phyloP scores from a whole-genome alignment of 2,797 vertebrate species.

The Taenioides sp. region DNA sequence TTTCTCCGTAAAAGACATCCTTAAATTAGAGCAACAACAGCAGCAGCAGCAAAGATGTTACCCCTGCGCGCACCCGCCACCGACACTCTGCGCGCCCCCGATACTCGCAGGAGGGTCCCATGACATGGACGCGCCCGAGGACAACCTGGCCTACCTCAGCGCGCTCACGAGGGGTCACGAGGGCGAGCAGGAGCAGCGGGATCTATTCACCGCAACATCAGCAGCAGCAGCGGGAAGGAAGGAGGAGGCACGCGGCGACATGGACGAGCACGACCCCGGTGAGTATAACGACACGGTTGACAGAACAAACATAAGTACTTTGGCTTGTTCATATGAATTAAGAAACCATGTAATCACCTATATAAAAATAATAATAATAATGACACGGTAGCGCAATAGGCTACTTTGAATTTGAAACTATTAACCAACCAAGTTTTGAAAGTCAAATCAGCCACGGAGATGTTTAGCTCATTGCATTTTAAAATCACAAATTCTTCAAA shows the following conservation, averaged over 20 bases:
- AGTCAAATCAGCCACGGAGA: too few species aligned
- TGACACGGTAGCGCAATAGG: too few species aligned
- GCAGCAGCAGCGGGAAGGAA: background rate
- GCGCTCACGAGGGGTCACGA: constrained; percentile 80
- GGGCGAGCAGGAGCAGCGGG: constrained; percentile 70
- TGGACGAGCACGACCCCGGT: constrained; percentile 14
- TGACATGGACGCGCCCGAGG: constrained; percentile 78
- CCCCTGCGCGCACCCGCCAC: constrained; percentile 60
- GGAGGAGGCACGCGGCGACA: background rate
- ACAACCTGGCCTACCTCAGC: constrained; percentile 85
- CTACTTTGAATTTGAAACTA: too few species aligned
- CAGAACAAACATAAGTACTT: too few species aligned
- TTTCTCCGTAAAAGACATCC: constrained; percentile 95
- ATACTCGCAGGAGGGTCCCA: constrained; percentile 57
- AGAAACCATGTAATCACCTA: too few species aligned
- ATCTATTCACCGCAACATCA: background rate
- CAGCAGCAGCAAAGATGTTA: constrained; percentile 68
- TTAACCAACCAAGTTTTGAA: too few species aligned
- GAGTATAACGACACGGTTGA: background rate
- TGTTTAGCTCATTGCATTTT: too few species aligned
- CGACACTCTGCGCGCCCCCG: constrained; percentile 68
- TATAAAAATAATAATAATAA: too few species aligned
- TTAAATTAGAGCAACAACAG: constrained; percentile 85
- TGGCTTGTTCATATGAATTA: background rate
- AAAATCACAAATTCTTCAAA: too few species aligned